These are phyloP conservation scores for Polymixis lichenea DNA, from an alignment of 2,888 invertebrate genomes.

Conservation along the genomic window DNA sequence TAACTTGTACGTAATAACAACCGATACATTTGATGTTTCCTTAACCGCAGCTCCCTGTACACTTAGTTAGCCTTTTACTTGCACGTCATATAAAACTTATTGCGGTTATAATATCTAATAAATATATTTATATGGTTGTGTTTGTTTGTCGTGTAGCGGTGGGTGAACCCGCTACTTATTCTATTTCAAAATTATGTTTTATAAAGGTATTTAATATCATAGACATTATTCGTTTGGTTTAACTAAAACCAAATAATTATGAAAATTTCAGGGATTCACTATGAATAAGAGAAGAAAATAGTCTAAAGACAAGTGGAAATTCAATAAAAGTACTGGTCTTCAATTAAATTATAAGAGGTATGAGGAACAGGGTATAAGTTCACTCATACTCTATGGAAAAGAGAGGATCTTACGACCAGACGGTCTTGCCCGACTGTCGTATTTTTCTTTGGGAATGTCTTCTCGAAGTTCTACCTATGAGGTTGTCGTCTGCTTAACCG, in stretches of 20 bases:
- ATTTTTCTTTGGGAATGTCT: too few relatives aligned
- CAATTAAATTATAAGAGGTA: too few relatives aligned
- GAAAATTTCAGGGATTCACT: not conserved
- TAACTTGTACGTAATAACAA: constrained; percentile 15
- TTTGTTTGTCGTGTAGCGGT: not conserved
- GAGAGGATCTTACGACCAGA: too few relatives aligned
- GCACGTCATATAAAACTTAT: constrained; percentile 20
- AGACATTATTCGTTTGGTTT: not conserved
- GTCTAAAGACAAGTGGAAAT: not conserved
- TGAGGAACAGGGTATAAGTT: too few relatives aligned
- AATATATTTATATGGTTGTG: constrained; percentile 17
- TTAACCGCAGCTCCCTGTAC: not conserved
- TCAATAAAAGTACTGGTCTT: not conserved
- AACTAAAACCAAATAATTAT: not conserved
- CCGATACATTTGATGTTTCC: constrained; percentile 5
- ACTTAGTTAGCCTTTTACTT: not conserved
- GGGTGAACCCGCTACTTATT: not conserved
- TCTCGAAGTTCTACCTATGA: too few relatives aligned
- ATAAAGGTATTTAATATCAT: too few relatives aligned
- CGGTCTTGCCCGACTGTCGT: too few relatives aligned
- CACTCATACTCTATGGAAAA: too few relatives aligned
- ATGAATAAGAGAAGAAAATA: not conserved
- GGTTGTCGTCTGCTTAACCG: too few relatives aligned
- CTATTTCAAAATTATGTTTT: not conserved
- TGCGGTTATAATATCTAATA: constrained; percentile 11